Percentiles rank a stretch among this genome's conserved stretches.
Conservation (phyloP, 2,113 vertebrate genomes). For the Macheiramphus alcinus region DNA sequence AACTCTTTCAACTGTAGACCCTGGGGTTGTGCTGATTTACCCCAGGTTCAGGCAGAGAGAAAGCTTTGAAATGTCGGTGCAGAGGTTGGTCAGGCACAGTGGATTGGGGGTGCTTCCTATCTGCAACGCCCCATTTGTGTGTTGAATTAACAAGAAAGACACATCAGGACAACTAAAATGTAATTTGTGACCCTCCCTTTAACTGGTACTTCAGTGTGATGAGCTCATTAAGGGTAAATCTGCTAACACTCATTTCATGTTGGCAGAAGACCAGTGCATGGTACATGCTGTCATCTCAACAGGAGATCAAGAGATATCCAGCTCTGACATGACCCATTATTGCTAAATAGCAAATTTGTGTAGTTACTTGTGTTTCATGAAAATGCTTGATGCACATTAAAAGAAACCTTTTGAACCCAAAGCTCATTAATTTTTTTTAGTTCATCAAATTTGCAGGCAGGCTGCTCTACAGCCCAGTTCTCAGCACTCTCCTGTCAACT, state of each 20-base stretch:
- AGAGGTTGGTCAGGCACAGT: background rate
- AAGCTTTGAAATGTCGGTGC: background rate
- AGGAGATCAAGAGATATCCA: conserved; percentile 53
- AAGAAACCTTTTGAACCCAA: conserved; percentile 61
- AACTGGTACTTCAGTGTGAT: conserved; percentile 43
- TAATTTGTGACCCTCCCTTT: conserved; percentile 56
- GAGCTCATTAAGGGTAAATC: conserved; percentile 69
- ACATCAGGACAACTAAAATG: conserved; percentile 37
- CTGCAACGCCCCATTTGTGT: background rate
- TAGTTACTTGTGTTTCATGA: conserved; percentile 50
- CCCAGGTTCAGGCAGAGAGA: background rate
- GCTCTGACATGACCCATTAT: conserved; percentile 36
- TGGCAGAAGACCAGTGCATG: conserved; percentile 23
- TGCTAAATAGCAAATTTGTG: conserved; percentile 58
- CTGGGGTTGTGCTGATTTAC: background rate
- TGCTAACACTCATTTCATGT: conserved; percentile 44
- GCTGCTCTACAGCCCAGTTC: background rate
- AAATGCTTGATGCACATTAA: conserved; percentile 64
- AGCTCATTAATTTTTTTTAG: conserved; percentile 53
- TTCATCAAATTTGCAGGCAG: conserved; percentile 55
- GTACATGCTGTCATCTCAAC: conserved; percentile 49
- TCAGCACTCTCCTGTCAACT: background rate
- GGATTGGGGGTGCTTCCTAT: background rate
- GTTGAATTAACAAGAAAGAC: conserved; percentile 1
- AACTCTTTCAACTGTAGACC: background rate